Evolutionary conservation across 2,888 invertebrate species (phyloP).

Genomic region (Zygaena filipendulae): DNA sequence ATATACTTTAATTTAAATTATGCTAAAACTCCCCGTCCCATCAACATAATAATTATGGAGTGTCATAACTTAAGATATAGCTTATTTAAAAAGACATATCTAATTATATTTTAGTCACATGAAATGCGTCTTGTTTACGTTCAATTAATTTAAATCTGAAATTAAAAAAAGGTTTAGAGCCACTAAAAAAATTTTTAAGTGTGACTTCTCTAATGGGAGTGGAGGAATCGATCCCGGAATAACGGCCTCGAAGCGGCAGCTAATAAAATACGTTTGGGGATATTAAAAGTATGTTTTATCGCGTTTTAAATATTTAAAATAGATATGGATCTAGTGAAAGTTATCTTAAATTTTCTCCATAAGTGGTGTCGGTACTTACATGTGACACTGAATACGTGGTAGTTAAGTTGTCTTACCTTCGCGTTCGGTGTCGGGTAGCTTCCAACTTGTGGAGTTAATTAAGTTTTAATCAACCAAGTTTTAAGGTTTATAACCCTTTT

Average conservation of each 20-base stretch:
- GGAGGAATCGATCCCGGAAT: no score
- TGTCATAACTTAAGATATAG: conserved; percentile 35
- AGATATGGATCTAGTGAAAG: conserved; percentile 64
- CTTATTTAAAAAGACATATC: conserved; percentile 35
- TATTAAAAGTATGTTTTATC: conserved; percentile 66
- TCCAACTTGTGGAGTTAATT: no score
- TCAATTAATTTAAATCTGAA: conserved; percentile 58
- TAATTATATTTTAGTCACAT: conserved; percentile 36
- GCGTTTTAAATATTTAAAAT: conserved; percentile 54
- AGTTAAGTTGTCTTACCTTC: no score
- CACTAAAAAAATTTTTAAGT: conserved; percentile 46
- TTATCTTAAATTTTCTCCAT: conserved; percentile 52
- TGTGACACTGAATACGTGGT: conserved; percentile 46
- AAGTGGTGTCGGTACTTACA: conserved; percentile 29
- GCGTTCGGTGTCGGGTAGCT: no score
- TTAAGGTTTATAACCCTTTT: no score
- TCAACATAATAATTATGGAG: no score
- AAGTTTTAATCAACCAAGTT: no score
- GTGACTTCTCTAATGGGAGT: conserved; percentile 54
- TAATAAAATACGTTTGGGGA: conserved; percentile 50
- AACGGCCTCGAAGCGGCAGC: no score
- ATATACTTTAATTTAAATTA: conserved; percentile 38
- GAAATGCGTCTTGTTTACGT: conserved; percentile 50
- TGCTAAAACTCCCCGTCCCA: conserved; percentile 33
- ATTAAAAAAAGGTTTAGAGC: conserved; percentile 40